A percentile compares a stretch with the other conserved stretches of the same genome.
Conservation (phyloP, 92 coral and sea anemone genomes). For the Porites evermanni region DNA sequence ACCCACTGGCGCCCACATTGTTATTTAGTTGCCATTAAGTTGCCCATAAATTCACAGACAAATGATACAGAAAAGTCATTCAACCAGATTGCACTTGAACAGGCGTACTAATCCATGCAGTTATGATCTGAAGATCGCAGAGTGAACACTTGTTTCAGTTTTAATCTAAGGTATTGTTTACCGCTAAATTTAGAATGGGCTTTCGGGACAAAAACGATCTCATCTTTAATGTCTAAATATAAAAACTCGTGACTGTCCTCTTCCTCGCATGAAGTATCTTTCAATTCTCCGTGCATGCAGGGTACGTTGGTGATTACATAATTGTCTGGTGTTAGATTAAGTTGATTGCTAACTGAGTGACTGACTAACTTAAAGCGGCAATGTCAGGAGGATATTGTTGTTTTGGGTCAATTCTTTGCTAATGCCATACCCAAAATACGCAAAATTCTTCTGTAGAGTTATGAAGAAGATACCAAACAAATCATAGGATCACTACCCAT, state of each 20-base stretch:
- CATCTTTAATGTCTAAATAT: not conserved
- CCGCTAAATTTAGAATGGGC: not conserved
- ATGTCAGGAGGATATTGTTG: not conserved
- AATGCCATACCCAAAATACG: too few relatives aligned
- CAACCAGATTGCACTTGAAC: not conserved
- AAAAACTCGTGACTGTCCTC: too few relatives aligned
- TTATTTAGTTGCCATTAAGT: not conserved
- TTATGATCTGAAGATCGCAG: not conserved
- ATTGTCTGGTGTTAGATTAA: not conserved
- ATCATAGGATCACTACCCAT: too few relatives aligned
- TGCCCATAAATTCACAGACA: not conserved
- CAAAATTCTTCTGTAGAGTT: too few relatives aligned
- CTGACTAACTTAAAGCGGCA: not conserved
- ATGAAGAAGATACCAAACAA: too few relatives aligned
- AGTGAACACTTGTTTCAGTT: not conserved
- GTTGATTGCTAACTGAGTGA: not conserved
- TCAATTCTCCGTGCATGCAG: too few relatives aligned
- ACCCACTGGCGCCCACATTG: not conserved
- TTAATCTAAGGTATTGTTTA: not conserved
- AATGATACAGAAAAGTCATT: not conserved
- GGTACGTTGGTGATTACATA: too few relatives aligned
- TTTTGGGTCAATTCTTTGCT: too few relatives aligned
- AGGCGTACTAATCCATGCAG: not conserved
- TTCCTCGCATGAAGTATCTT: too few relatives aligned
- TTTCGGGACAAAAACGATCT: not conserved